These are phyloP conservation scores for Drosophila equinoxialis DNA, from an alignment of 1,140 invertebrate species.

Conservation along the genomic window DNA sequence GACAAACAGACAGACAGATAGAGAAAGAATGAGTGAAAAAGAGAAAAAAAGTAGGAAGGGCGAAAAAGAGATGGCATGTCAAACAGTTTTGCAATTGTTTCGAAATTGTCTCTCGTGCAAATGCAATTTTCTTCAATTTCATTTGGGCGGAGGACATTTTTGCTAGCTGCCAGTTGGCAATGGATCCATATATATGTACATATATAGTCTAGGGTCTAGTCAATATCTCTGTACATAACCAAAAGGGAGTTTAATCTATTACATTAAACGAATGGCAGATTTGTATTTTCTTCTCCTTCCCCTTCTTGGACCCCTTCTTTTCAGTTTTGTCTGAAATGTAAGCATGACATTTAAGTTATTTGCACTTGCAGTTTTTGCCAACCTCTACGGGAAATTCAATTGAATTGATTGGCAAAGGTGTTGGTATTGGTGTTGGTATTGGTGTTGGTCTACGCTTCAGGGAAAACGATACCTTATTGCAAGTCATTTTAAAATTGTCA, in stretches of 20 bases:
- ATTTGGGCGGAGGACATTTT: slow-evolving; percentile 71
- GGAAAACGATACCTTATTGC: neutral
- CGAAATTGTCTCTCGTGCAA: slow-evolving; percentile 82
- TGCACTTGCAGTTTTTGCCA: slow-evolving; percentile 28
- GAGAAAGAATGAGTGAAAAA: neutral
- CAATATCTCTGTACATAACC: slow-evolving; percentile 32
- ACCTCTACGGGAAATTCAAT: neutral
- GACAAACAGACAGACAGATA: neutral
- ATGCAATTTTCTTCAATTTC: slow-evolving; percentile 82
- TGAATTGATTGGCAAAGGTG: slow-evolving; percentile 9
- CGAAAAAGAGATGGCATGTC: slow-evolving; percentile 65
- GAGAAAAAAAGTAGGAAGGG: neutral
- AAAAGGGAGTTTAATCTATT: slow-evolving; percentile 72
- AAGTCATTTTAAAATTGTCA: slow-evolving; percentile 20
- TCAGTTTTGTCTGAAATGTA: slow-evolving; percentile 40
- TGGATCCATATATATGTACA: slow-evolving; percentile 16
- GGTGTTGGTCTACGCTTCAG: neutral
- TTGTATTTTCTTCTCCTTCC: slow-evolving; percentile 47
- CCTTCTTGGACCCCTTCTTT: neutral
- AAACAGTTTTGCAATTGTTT: slow-evolving; percentile 82
- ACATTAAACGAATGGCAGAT: slow-evolving; percentile 72
- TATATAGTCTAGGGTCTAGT: slow-evolving; percentile 26
- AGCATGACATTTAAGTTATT: slow-evolving; percentile 79
- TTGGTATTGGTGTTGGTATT: neutral
- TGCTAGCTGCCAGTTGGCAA: slow-evolving; percentile 62